Percentiles rank a stretch among this genome's conserved stretches.
Conservation (phyloP, 2,888 invertebrate species). For the Coleophora deauratella region DNA sequence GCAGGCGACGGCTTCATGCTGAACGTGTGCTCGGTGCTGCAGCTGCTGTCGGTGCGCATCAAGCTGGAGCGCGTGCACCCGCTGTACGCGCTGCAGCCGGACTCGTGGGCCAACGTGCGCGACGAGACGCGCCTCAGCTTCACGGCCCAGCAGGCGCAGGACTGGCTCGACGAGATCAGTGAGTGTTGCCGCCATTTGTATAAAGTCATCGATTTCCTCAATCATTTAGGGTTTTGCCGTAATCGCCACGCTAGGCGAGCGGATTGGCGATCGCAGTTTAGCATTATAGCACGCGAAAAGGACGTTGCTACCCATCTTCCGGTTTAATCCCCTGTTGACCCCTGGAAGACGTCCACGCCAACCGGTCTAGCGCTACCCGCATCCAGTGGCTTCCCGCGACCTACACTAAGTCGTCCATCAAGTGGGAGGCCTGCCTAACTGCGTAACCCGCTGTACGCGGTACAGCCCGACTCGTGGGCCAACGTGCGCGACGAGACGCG, state of each 20-base stretch:
- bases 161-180: slow-evolving; percentile 82
- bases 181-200: slow-evolving; percentile 35
- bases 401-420: too few species aligned
- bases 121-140: slow-evolving; percentile 89
- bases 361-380: too few species aligned
- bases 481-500: slow-evolving; percentile 87
- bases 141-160: slow-evolving; percentile 85
- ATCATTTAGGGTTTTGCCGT: too few species aligned
- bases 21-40: slow-evolving; percentile 92
- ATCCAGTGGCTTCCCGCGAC: too few species aligned
- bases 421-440: too few species aligned
- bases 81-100: slow-evolving; percentile 90
- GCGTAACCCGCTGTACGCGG: slow-evolving; percentile 89
- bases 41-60: slow-evolving; percentile 91
- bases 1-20: slow-evolving; percentile 95
- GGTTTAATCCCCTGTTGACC: too few species aligned
- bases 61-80: slow-evolving; percentile 92
- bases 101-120: slow-evolving; percentile 80
- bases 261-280: too few species aligned
- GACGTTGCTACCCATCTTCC: too few species aligned
- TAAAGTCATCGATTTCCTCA: too few species aligned
- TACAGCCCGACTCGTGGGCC: slow-evolving; percentile 84
- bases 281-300: too few species aligned
- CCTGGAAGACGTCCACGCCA: too few species aligned
- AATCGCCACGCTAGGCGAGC: too few species aligned